Conservation (phyloP, 2,797 vertebrate genomes). For the Orestias chungarensis region DNA sequence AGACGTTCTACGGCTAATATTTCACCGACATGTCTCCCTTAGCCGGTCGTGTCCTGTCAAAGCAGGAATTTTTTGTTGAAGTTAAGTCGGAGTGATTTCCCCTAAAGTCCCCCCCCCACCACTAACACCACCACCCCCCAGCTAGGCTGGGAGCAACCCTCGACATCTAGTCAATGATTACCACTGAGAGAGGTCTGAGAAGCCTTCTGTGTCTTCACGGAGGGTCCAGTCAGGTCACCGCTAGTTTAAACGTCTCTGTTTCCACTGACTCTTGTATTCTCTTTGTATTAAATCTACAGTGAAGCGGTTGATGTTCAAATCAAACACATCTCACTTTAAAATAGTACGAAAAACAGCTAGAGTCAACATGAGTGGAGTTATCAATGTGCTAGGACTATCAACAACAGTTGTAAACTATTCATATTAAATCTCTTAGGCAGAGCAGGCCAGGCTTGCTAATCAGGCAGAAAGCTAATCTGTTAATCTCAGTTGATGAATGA, state of each 20-base stretch:
- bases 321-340: neutral
- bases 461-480: neutral
- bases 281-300: neutral
- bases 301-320: neutral
- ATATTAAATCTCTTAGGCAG: neutral
- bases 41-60: slow-evolving; percentile 43
- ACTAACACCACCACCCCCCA: too few relatives aligned
- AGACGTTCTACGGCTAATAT: slow-evolving; percentile 44
- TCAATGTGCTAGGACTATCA: neutral
- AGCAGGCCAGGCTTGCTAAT: neutral
- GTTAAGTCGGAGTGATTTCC: slow-evolving; percentile 51
- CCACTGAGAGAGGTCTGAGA: slow-evolving; percentile 13
- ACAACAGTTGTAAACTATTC: neutral
- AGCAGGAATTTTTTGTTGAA: slow-evolving; percentile 53
- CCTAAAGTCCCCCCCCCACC: slow-evolving; percentile 41
- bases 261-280: too few relatives aligned
- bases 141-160: slow-evolving; percentile 28
- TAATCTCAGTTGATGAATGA: neutral
- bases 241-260: too few relatives aligned
- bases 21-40: slow-evolving; percentile 36
- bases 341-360: too few relatives aligned
- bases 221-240: neutral
- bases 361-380: neutral
- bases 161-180: slow-evolving; percentile 51
- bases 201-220: neutral